A percentile compares a stretch with the other conserved stretches of the same genome.
These are phyloP conservation scores for Aquatica leii DNA, from an alignment of 2,888 invertebrate genomes.

Conservation along the genomic window DNA sequence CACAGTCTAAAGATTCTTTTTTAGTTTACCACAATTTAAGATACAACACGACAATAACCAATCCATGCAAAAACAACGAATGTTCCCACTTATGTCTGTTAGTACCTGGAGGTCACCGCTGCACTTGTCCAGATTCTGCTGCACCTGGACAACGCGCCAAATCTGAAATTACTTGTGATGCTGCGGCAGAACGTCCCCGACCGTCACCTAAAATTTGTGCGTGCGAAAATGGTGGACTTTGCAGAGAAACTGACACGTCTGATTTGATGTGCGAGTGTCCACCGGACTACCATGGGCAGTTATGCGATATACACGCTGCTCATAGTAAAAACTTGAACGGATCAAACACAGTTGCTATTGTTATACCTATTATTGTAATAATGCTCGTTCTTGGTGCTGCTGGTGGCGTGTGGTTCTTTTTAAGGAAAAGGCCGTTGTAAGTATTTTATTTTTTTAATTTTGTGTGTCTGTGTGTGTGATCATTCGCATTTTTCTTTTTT, in stretches of 20 bases:
- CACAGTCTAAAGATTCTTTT: conserved; percentile 24
- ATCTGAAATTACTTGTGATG: conserved; percentile 80
- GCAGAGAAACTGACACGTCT: conserved; percentile 66
- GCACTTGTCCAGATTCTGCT: conserved; percentile 86
- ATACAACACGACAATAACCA: conserved; percentile 78
- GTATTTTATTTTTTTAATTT: no score
- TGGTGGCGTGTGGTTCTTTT: conserved; percentile 82
- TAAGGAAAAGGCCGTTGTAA: conserved; percentile 86
- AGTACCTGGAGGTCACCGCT: conserved; percentile 87
- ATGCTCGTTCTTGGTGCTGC: conserved; percentile 76
- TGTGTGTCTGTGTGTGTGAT: no score
- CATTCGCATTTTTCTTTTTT: no score
- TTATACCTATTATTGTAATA: conserved; percentile 83
- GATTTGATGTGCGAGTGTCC: conserved; percentile 77
- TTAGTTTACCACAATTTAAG: conserved; percentile 82
- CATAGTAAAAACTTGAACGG: conserved; percentile 66
- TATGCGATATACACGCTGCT: conserved; percentile 74
- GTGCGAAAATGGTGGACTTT: conserved; percentile 88
- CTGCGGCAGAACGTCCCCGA: conserved; percentile 78
- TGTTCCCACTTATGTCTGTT: conserved; percentile 95
- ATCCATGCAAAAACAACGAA: conserved; percentile 73
- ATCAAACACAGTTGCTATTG: conserved; percentile 74
- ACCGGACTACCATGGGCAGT: conserved; percentile 74
- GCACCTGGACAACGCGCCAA: conserved; percentile 63
- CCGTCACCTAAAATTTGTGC: conserved; percentile 80